Percentiles rank a stretch among this genome's conserved stretches.
Evolutionary conservation across 2,113 vertebrate genomes (phyloP).

Genomic region (Salminus brasiliensis): DNA sequence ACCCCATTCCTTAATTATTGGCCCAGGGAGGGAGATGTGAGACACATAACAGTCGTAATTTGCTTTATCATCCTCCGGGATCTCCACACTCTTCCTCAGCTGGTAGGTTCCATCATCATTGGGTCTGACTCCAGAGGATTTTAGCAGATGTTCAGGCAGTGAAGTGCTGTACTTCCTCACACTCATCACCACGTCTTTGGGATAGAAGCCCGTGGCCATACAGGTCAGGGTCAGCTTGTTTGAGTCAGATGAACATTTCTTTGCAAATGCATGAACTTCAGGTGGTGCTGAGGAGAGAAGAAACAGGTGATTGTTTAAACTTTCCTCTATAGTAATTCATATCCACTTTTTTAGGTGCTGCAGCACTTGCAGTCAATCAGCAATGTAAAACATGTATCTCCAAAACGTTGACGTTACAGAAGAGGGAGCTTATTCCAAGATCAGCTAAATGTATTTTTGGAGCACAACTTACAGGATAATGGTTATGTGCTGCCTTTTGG

Average conservation of each 20-base stretch:
- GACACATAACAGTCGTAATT: slow-evolving; percentile 3
- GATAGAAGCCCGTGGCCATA: slow-evolving; percentile 19
- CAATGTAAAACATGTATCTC: too few relatives aligned
- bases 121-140: slow-evolving; percentile 24
- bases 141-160: not conserved
- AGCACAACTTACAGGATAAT: too few relatives aligned
- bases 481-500: too few relatives aligned
- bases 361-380: too few relatives aligned
- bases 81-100: slow-evolving; percentile 8
- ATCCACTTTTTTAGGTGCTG: too few relatives aligned
- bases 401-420: too few relatives aligned
- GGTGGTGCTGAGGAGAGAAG: too few relatives aligned
- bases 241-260: not conserved
- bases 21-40: not conserved
- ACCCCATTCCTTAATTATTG: not conserved
- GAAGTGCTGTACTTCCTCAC: not conserved
- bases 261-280: slow-evolving; percentile 12
- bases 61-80: not conserved
- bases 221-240: slow-evolving; percentile 3
- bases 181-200: not conserved
- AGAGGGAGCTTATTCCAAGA: too few relatives aligned
- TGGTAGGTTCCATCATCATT: slow-evolving; percentile 32
- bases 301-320: too few relatives aligned
- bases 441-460: too few relatives aligned
- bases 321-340: too few relatives aligned